Base-by-base conservation (phyloP, 2,888 invertebrate species). In the Oscheius sp. region DNA sequence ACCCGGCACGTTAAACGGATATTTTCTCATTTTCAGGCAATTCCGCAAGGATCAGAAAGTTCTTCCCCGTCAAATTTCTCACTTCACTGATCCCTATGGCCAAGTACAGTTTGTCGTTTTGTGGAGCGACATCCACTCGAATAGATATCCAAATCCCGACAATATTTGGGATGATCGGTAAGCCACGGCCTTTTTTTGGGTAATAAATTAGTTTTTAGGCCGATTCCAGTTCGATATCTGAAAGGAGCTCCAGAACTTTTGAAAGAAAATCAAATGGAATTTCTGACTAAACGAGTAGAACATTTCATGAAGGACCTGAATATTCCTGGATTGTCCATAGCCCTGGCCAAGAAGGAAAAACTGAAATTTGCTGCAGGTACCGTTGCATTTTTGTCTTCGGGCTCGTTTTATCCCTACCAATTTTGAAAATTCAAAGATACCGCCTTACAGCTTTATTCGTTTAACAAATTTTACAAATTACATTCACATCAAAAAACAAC, bases 321-420 rank as follows among this genome's bases (percentile, higher is more conserved):
- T 72, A 87, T 87, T 53, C 87, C 87, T 27, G 87, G 87, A 21
- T 76, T 87, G n/a, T 88, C 87, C 0, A 85, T 87, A 49, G 87
- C 87, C 41, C 85, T 87, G 53, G 82, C 87, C 23, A 85, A 84
- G 72, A 76, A 87, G 69, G 87, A 87, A 69, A 76, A 82, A 69
- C 80, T 87, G 61, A 87, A 88, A 74, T 87, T 87, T 59, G 87
- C 87, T 27, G 87, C 87, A 35, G 87, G 86, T 86, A 29, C 5
- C n/a, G 9, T 13, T 46, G 6, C n/a, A 64, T n/a, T 43, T 12
- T 16, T 12, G 45, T 45, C 9, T 16, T 45, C 45, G 45, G 16
- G 16, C n/a, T n/a, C n/a, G n/a, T n/a, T n/a, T n/a, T n/a, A n/a
- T n/a, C n/a, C n/a, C n/a, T n/a, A n/a, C n/a, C n/a, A n/a, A n/a